phyloP scores from a whole-genome alignment of 2,113 vertebrate genomes.

The Craseonycteris thonglongyai region DNA sequence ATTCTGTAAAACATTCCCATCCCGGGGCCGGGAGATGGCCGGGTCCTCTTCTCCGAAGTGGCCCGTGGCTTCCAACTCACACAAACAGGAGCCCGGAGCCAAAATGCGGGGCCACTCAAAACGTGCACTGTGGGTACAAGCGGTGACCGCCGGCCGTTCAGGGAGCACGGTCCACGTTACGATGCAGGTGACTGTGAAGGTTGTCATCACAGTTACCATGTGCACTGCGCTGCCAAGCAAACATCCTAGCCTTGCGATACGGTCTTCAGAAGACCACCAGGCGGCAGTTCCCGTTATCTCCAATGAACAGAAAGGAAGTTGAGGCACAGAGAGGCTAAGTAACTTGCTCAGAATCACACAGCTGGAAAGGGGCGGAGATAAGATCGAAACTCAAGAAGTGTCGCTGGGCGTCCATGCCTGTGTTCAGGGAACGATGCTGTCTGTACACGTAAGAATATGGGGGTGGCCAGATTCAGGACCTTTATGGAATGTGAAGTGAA shows the following conservation, averaged over 20 bases:
- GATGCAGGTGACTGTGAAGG: neutral
- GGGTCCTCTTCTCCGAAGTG: neutral
- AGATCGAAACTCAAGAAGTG: neutral
- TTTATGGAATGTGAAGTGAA: neutral
- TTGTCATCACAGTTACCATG: neutral
- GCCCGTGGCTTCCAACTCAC: neutral
- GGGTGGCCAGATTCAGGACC: neutral
- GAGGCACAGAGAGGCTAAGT: neutral
- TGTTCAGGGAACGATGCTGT: neutral
- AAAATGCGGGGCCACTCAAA: neutral
- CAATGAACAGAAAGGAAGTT: neutral
- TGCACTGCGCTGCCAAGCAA: neutral
- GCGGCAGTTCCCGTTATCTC: neutral
- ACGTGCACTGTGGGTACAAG: no score
- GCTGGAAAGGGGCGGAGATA: neutral
- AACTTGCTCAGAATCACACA: neutral
- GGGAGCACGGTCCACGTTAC: neutral
- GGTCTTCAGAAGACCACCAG: neutral
- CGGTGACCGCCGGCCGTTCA: no score
- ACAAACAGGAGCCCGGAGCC: neutral
- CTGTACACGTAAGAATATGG: neutral
- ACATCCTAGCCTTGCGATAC: neutral
- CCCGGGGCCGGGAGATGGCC: neutral
- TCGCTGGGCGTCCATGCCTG: neutral
- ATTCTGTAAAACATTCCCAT: neutral